Evolutionary conservation across 2,888 invertebrate genomes (phyloP), one percentile per base, ranked within the genome.

Genomic region (Dryococelus australis): DNA sequence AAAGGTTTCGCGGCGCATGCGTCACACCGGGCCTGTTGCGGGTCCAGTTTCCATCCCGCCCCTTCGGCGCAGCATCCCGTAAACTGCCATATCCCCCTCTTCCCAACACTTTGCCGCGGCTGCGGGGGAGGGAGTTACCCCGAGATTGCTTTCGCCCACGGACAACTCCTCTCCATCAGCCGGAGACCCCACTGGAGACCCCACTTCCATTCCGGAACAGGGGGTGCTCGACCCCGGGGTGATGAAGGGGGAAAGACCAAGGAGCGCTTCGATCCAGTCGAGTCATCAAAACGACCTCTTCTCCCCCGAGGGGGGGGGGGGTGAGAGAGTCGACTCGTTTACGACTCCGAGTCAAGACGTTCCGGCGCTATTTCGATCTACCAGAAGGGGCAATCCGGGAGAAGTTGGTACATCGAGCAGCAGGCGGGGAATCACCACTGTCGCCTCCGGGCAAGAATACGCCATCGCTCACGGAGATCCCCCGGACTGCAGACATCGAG

Each of bases 91-190:
- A 3, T 51, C 51, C 8, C 51, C 20, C 8, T 6, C 51, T 4
- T 8, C 20, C 51, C 8, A 0, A 16, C 51, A 3, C 51, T 20
- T 51, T 13, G 65, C 65, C 20, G 24, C 65, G 16, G 47, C 16
- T n/a, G 65, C 65, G 65, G 16, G n/a, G n/a, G 47, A 10, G 12
- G 8, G 16, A 6, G 1, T 47, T 47, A n/a, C 47, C 65, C n/a
- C 65, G 65, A 65, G 65, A 65, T 65, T 65, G 65, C 65, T 65
- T 65, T 65, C 65, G 65, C 65, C 65, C 65, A 20, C 65, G 65
- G 65, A n/a, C 65, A n/a, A 65, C n/a, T 65, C 1, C 65, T n/a
- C 65, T 65, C 65, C 65, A 6, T 65, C 65, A n/a, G 65, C 65
- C n/a, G 65, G 65, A 6, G 47, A 65, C 65, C 65, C 65, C 65